Percentiles rank a stretch among this genome's conserved stretches.
Evolutionary conservation across 2,888 invertebrate species (phyloP).

Genomic region (Thumatha senex): DNA sequence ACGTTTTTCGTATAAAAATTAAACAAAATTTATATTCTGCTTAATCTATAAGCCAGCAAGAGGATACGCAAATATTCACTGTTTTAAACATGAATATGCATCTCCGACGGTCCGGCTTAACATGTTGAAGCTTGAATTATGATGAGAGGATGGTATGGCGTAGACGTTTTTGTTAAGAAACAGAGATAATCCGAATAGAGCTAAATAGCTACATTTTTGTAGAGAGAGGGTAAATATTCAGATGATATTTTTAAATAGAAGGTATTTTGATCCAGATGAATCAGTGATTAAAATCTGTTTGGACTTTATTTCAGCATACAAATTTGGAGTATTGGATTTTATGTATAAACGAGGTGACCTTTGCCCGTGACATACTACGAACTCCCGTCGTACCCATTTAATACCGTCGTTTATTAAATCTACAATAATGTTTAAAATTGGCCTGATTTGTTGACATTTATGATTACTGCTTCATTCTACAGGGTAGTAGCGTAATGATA

Average conservation of each 20-base stretch:
- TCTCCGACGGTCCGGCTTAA: conserved; percentile 20
- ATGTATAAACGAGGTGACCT: too few relatives aligned
- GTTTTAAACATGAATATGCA: conserved; percentile 46
- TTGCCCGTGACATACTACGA: too few relatives aligned
- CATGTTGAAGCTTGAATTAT: conserved; percentile 4
- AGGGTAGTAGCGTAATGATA: too few relatives aligned
- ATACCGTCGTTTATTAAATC: too few relatives aligned
- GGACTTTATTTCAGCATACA: too few relatives aligned
- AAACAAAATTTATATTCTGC: conserved; percentile 6
- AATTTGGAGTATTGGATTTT: too few relatives aligned
- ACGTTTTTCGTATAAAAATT: not conserved
- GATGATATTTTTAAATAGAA: not conserved
- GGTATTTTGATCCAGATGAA: not conserved
- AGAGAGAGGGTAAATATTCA: not conserved
- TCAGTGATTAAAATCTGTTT: too few relatives aligned
- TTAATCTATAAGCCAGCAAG: conserved; percentile 29
- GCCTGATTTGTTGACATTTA: too few relatives aligned
- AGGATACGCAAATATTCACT: conserved; percentile 37
- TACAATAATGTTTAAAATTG: too few relatives aligned
- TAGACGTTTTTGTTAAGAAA: conserved; percentile 17
- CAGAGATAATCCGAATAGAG: conserved; percentile 21
- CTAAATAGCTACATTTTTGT: conserved; percentile 6
- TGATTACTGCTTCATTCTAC: too few relatives aligned
- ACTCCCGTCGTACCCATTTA: too few relatives aligned
- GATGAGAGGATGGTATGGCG: conserved; percentile 15